Conservation (phyloP, 2,113 vertebrate genomes). For the Gorsachius goisagi region DNA sequence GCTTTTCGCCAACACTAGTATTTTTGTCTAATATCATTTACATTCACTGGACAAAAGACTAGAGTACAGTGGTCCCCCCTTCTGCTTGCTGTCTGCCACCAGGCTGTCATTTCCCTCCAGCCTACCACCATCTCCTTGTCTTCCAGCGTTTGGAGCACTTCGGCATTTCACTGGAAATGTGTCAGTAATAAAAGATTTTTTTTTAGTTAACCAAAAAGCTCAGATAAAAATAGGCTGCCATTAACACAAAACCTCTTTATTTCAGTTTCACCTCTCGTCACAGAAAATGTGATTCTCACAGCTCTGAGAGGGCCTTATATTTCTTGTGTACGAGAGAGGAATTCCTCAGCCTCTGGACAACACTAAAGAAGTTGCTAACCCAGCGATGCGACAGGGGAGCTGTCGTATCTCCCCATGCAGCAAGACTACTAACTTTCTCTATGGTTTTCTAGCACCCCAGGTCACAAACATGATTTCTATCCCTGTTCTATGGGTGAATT, state of each 20-base stretch:
- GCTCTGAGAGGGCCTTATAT: background rate
- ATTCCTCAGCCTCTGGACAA: background rate
- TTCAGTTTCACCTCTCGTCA: background rate
- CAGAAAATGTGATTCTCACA: background rate
- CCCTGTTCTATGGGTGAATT: background rate
- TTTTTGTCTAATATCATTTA: background rate
- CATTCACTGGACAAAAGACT: background rate
- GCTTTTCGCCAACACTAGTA: background rate
- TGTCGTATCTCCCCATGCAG: background rate
- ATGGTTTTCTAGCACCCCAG: background rate
- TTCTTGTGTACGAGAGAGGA: background rate
- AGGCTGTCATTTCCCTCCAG: background rate
- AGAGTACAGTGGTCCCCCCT: background rate
- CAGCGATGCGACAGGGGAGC: background rate
- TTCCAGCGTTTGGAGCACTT: background rate
- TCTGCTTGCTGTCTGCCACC: background rate
- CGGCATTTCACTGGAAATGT: background rate
- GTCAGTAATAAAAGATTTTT: background rate
- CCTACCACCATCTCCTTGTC: background rate
- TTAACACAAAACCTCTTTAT: background rate
- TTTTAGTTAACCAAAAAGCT: background rate
- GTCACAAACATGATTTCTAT: background rate
- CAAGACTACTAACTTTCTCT: background rate
- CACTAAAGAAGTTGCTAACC: background rate
- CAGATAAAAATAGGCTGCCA: background rate